Conservation (phyloP, 2,797 vertebrate genomes). For the Etheostoma perlongum region DNA sequence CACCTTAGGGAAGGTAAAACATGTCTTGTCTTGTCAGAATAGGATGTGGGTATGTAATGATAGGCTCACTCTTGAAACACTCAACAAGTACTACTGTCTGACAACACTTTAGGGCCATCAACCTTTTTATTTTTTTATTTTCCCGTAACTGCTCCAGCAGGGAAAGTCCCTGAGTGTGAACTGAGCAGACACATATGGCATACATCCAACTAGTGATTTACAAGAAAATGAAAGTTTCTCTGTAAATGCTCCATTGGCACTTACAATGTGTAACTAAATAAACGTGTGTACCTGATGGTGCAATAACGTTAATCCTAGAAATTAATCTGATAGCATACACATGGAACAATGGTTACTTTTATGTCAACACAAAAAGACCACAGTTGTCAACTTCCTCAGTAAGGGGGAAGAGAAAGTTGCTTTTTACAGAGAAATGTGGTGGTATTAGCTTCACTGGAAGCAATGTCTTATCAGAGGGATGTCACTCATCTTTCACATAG, state of each 20-base stretch:
- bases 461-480: neutral
- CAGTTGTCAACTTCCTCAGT: too few species aligned
- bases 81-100: neutral
- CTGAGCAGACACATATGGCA: neutral
- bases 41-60: neutral
- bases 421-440: neutral
- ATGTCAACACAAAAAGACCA: neutral
- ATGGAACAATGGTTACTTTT: neutral
- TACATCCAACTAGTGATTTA: conserved; percentile 12
- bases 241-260: neutral
- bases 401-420: conserved; percentile 30
- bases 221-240: conserved; percentile 36
- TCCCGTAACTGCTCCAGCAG: conserved; percentile 36
- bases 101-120: neutral
- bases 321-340: fast-evolving
- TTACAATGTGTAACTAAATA: neutral
- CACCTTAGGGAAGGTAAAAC: neutral
- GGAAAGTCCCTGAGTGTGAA: conserved; percentile 37
- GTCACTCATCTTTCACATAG: neutral
- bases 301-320: neutral
- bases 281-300: neutral
- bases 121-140: neutral
- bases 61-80: neutral
- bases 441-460: conserved; percentile 3
- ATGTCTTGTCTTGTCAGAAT: neutral